Base-by-base conservation (phyloP, 2,888 invertebrate genomes). In the Papilio elwesi region DNA sequence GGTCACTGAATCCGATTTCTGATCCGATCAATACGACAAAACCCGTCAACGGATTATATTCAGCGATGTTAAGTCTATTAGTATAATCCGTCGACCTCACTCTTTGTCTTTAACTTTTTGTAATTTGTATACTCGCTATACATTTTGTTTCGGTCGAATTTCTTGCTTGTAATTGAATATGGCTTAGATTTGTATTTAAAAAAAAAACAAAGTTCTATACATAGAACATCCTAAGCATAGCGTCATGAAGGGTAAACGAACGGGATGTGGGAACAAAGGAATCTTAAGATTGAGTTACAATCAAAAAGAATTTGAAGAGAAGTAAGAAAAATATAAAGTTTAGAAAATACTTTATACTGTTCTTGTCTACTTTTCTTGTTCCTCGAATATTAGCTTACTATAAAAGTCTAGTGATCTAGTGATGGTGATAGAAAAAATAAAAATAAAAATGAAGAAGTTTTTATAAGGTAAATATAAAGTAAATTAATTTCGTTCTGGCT, bases 1-100 rank as follows among this genome's bases (percentile, higher is more conserved):
- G 36, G 57, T 57, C 57, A 57, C 57, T 57, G 57, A 57, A 38
- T 36, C 26, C 38, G 57, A 57, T 57, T 57, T 57, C 36, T 57
- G 13, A 57, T 57, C 57, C 57, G 57, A 57, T 57, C 57, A 57
- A 38, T 57, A 57, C 57, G n/a, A 38, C 38, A 57, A 57, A 57
- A 38, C 57, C 57, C 38, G 57, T 57, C 57, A 57, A 38, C 57
- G 59, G 38, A 59, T 59, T 59, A 59, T 59, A 59, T 59, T 38
- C 59, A 59, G 59, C n/a, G 38, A 59, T 38, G 59, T n/a, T 59
- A 59, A 59, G 59, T 59, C 59, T 59, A 59, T 59, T 59, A 59
- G 59, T 59, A n/a, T 59, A 59, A 59, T 59, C 59, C n/a, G 36
- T 59, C n/a, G 59, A 59, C n/a, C 59, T 13, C 59, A 38, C 38